Percentiles rank a stretch among this genome's conserved stretches.
phyloP scores from a whole-genome alignment of 2,797 vertebrate genomes.

The Micromesistius poutassou region DNA sequence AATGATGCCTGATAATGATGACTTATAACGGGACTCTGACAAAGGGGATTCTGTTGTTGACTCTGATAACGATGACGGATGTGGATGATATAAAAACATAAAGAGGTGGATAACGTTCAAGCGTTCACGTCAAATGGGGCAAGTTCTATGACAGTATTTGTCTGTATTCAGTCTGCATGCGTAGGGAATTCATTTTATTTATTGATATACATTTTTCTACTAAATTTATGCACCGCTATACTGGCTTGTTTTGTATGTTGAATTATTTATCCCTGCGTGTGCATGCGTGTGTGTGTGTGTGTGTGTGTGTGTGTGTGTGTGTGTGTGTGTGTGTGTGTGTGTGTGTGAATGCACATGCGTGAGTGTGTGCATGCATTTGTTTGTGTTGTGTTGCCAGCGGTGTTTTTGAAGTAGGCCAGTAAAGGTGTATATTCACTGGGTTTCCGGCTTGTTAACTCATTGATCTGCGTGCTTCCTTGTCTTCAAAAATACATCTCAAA shows the following conservation, averaged over 20 bases:
- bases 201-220: conserved; percentile 23
- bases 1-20: background rate
- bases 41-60: no score
- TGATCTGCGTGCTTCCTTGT: background rate
- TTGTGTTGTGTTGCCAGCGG: background rate
- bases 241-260: conserved; percentile 34
- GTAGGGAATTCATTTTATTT: conserved; percentile 9
- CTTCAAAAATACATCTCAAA: background rate
- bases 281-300: conserved; percentile 8
- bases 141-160: conserved; percentile 26
- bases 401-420: conserved; percentile 24
- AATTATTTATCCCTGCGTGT: conserved; percentile 45
- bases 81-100: no score
- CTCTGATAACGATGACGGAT: no score
- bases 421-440: background rate
- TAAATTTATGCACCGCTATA: conserved; percentile 44
- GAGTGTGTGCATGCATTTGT: background rate
- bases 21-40: background rate
- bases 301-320: background rate
- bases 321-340: conserved; percentile 14
- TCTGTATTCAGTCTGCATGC: conserved; percentile 21
- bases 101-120: no score
- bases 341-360: background rate
- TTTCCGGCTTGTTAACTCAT: conserved; percentile 11
- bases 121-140: no score